phyloP scores from a whole-genome alignment of 2,888 invertebrate species.

The Ichneumon xanthorius region DNA sequence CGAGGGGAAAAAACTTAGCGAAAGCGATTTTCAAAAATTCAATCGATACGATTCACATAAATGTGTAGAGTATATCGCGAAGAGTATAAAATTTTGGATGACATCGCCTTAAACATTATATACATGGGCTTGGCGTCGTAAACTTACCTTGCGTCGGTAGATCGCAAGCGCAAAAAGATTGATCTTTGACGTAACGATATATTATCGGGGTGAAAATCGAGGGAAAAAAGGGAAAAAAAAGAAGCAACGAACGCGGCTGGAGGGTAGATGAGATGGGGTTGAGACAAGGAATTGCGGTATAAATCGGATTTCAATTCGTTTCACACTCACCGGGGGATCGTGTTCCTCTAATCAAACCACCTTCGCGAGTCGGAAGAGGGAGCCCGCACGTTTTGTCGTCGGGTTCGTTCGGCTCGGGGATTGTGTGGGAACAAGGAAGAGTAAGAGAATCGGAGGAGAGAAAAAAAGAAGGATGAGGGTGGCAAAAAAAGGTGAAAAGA shows the following conservation, averaged over 20 bases:
- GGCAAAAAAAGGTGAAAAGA: constrained; percentile 22
- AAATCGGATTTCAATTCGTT: constrained; percentile 72
- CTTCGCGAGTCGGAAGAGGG: constrained; percentile 61
- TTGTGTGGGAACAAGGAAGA: constrained; percentile 30
- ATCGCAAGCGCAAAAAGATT: constrained; percentile 4
- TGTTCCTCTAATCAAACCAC: constrained; percentile 74
- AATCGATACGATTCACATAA: too few species aligned
- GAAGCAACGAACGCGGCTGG: constrained; percentile 17
- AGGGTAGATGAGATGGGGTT: constrained; percentile 24
- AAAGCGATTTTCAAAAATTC: too few species aligned
- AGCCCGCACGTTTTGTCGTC: constrained; percentile 69
- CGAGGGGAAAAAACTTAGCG: too few species aligned
- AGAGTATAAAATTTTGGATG: too few species aligned
- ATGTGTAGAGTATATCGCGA: too few species aligned
- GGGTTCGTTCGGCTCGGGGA: constrained; percentile 24
- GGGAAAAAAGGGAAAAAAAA: not conserved
- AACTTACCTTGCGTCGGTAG: not conserved
- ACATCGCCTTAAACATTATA: too few species aligned
- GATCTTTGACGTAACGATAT: constrained; percentile 7
- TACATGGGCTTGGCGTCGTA: too few species aligned
- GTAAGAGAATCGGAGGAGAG: constrained; percentile 5
- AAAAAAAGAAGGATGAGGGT: not conserved
- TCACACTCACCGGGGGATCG: constrained; percentile 67
- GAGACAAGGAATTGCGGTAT: constrained; percentile 65
- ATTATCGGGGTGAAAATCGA: constrained; percentile 7